Evolutionary conservation across 2,113 vertebrate species (phyloP).

Genomic region (Collichthys lucidus): DNA sequence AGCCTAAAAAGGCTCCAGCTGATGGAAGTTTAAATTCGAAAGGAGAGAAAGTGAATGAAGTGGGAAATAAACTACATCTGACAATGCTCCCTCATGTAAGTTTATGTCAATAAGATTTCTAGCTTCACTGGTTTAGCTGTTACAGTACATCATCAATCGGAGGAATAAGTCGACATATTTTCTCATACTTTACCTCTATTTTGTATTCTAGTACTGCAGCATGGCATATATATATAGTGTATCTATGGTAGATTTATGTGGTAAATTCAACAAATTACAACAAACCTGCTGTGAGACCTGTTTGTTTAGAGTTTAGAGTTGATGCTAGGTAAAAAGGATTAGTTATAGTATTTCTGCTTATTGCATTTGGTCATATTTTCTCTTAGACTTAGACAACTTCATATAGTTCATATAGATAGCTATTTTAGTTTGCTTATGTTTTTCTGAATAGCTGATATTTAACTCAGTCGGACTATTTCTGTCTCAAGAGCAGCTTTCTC

Average conservation of each 20-base stretch:
- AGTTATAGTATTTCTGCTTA: background rate
- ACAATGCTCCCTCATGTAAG: background rate
- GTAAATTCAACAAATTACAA: too few species aligned
- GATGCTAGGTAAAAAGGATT: background rate
- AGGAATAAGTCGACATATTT: background rate
- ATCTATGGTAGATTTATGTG: background rate
- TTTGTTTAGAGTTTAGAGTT: background rate
- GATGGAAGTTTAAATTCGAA: too few species aligned
- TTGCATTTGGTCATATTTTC: background rate
- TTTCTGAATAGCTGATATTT: constrained; percentile 1
- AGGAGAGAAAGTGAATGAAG: background rate
- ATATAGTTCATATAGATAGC: background rate
- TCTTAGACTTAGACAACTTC: background rate
- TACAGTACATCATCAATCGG: background rate
- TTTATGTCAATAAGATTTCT: background rate
- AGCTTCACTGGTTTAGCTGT: background rate
- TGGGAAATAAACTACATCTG: background rate
- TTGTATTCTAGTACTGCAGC: background rate
- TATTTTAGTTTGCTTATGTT: background rate
- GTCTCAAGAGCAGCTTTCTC: background rate
- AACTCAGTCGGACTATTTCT: constrained; percentile 12
- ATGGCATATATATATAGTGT: background rate
- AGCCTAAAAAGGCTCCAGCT: background rate
- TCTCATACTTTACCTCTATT: background rate
- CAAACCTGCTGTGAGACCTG: background rate